These are phyloP conservation scores for Trachelus tabidus DNA, from an alignment of 2,888 invertebrate genomes.

Conservation along the genomic window DNA sequence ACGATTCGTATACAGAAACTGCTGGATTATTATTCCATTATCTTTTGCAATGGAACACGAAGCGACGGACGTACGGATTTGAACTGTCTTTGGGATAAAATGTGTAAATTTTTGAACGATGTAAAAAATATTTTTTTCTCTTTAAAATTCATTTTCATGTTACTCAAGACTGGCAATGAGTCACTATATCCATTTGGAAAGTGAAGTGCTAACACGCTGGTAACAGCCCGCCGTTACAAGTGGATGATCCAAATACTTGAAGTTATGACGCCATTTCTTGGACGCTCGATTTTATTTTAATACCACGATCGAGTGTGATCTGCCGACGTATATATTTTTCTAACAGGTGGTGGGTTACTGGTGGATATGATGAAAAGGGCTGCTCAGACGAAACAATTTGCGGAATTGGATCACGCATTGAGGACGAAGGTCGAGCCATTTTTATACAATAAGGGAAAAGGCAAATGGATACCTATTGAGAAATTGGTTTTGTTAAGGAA, in stretches of 20 bases:
- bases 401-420: constrained; percentile 92
- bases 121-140: background rate
- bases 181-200: constrained; percentile 33
- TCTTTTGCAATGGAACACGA: background rate
- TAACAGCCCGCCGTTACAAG: constrained; percentile 23
- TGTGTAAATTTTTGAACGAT: background rate
- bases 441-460: constrained; percentile 92
- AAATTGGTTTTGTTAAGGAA: constrained; percentile 89
- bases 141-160: background rate
- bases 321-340: background rate
- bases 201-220: constrained; percentile 33
- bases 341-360: constrained; percentile 86
- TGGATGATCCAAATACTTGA: constrained; percentile 38
- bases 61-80: background rate
- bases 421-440: constrained; percentile 92
- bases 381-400: constrained; percentile 88
- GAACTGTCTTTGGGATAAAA: background rate
- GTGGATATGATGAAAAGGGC: constrained; percentile 95
- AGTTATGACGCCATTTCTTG: constrained; percentile 27
- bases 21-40: background rate
- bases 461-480: constrained; percentile 89
- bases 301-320: background rate
- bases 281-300: background rate
- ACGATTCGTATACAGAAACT: too few species aligned
- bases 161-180: constrained; percentile 32